Percentiles rank a stretch among this genome's conserved stretches.
Evolutionary conservation across 2,797 vertebrate genomes (phyloP).

Genomic region (Micromesistius poutassou): DNA sequence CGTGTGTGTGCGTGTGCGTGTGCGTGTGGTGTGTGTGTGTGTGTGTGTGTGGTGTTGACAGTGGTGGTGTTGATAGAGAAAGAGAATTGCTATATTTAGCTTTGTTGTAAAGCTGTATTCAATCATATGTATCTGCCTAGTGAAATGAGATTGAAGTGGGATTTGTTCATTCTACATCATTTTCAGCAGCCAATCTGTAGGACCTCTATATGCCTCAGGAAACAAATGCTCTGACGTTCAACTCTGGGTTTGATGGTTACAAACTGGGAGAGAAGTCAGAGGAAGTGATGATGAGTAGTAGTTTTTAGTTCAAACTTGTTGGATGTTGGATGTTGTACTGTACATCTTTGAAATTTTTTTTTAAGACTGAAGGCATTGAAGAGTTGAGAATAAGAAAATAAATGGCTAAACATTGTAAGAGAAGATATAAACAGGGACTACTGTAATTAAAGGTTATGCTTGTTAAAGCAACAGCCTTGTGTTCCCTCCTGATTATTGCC

Average conservation of each 20-base stretch:
- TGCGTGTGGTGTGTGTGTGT: too few species aligned
- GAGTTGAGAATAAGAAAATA: neutral
- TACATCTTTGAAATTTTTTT: neutral
- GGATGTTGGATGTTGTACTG: neutral
- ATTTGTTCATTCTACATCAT: neutral
- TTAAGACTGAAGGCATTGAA: neutral
- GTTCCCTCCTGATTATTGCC: constrained; percentile 13
- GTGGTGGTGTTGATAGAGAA: neutral
- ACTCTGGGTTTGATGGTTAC: too few species aligned
- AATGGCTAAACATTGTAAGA: neutral
- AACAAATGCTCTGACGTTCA: neutral
- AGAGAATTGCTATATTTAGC: neutral
- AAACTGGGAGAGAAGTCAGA: too few species aligned
- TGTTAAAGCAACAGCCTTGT: constrained; percentile 17
- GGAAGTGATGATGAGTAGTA: neutral
- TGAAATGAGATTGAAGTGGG: neutral
- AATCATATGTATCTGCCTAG: neutral
- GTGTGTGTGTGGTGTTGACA: neutral
- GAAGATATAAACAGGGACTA: constrained; percentile 13
- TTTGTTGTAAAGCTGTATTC: too few species aligned
- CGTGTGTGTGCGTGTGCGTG: too few species aligned
- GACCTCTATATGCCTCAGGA: neutral
- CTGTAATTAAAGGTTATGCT: constrained; percentile 34
- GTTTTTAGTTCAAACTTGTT: neutral
- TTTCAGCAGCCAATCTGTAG: neutral